Base-by-base conservation (phyloP, 1,140 invertebrate genomes). In the Wasmannia auropunctata region DNA sequence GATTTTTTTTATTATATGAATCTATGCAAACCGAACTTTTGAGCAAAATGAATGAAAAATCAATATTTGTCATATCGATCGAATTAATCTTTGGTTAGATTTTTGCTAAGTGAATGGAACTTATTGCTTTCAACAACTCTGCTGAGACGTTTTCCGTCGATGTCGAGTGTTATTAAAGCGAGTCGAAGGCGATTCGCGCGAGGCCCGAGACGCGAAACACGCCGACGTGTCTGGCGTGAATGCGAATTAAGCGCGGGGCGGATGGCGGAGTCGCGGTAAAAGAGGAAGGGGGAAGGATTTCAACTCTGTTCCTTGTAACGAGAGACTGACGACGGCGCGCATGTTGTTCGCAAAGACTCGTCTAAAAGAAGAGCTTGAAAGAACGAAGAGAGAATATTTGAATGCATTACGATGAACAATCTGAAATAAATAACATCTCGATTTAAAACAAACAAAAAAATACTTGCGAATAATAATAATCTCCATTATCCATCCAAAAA, bases 211-310 rank as follows among this genome's bases (percentile, higher is more conserved):
- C 51, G 54, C 67, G 67, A 83, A 83, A 83, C 69, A 83, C 67
- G 51, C 51, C 79, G 51, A 83, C 79, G 67, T 72, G 69, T 83
- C 79, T 83, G 79, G 51, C 51, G 79, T 83, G 67, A 83, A 83
- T 83, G 67, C 67, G 79, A 83, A 83, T 83, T 83, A 83, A 83
- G 40, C 25, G 37, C 51, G 51, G n/a, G 14, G 25, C 72, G 51
- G 60, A 58, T 31, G 49, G 34, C 11, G 49, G 14, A 28, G 16
- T 31, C 22, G 8, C 5, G 79, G 19, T 43, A 16, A 28, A 72
- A 37, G 65, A 22, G 11, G 51, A 83, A 80, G 11, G 67, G 34
- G 46, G 31, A 31, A 54, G 63, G 37, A 72, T 81, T 72, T 81
- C 69, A 51, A 74, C 56, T 83, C 67, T 19, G 51, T 70, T 58